Evolutionary conservation across 2,888 invertebrate genomes (phyloP).

Genomic region (Cheilosia vernalis): DNA sequence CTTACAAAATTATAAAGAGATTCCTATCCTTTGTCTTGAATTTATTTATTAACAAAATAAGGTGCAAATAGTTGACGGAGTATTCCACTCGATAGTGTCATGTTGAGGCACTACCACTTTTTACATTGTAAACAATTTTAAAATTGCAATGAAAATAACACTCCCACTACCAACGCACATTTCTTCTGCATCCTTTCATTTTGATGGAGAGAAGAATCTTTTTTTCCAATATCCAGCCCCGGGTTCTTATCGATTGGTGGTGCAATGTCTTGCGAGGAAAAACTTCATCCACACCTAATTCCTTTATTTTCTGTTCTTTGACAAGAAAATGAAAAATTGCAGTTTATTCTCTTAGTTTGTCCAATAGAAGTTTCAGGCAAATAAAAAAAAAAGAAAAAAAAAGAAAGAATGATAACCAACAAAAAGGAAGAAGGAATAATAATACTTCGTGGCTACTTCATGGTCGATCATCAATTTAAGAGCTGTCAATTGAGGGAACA

Average conservation of each 20-base stretch:
- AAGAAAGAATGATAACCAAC: slow-evolving; percentile 58
- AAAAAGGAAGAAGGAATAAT: slow-evolving; percentile 66
- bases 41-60: slow-evolving; percentile 5
- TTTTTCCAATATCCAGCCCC: slow-evolving; percentile 33
- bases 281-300: slow-evolving; percentile 73
- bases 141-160: slow-evolving; percentile 43
- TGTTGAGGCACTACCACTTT: slow-evolving; percentile 34
- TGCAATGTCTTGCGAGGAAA: slow-evolving; percentile 62
- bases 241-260: slow-evolving; percentile 58
- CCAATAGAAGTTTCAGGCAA: slow-evolving; percentile 47
- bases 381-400: slow-evolving; percentile 6
- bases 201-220: slow-evolving; percentile 44
- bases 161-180: not conserved
- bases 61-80: slow-evolving; percentile 15
- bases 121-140: slow-evolving; percentile 55
- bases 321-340: slow-evolving; percentile 75
- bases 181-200: slow-evolving; percentile 15
- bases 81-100: slow-evolving; percentile 54
- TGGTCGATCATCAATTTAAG: slow-evolving; percentile 74
- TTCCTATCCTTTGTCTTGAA: not conserved
- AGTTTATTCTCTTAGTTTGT: slow-evolving; percentile 67
- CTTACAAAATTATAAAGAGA: no score
- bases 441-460: slow-evolving; percentile 71
- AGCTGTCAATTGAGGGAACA: slow-evolving; percentile 72
- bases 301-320: slow-evolving; percentile 66